phyloP scores from a whole-genome alignment of 23 tunicate species.

The Trididemnum miniatum region DNA sequence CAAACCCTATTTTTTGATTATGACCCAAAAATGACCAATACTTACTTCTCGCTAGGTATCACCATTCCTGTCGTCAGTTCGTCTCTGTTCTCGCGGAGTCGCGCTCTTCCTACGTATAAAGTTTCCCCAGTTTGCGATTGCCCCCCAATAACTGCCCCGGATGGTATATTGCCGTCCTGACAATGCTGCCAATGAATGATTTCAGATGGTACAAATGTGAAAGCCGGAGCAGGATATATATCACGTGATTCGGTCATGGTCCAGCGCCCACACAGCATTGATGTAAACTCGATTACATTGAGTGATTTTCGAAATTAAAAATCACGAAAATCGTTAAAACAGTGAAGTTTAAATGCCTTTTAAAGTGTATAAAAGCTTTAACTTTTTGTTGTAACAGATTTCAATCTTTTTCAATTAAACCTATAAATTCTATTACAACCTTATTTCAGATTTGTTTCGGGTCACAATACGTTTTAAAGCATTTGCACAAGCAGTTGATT shows the following conservation, averaged over 20 bases:
- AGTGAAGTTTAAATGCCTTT: no score
- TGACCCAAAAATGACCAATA: not conserved
- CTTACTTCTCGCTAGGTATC: slow-evolving; percentile 66
- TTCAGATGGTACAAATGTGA: slow-evolving; percentile 34
- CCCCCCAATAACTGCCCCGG: slow-evolving; percentile 75
- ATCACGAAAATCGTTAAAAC: no score
- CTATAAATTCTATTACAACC: no score
- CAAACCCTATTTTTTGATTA: no score
- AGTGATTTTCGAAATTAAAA: no score
- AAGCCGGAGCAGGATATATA: not conserved
- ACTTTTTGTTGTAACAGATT: no score
- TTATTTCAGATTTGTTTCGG: no score
- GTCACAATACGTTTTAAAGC: no score
- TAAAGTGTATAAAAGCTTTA: no score
- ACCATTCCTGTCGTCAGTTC: slow-evolving; percentile 77
- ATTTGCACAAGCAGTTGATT: no score
- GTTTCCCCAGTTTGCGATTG: slow-evolving; percentile 35
- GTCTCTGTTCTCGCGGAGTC: slow-evolving; percentile 63
- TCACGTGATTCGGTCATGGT: slow-evolving; percentile 38
- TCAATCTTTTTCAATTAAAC: no score
- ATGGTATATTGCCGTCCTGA: slow-evolving; percentile 51
- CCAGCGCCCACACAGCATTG: slow-evolving; percentile 33
- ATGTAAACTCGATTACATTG: no score
- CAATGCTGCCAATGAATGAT: slow-evolving; percentile 57
- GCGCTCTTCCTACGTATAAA: slow-evolving; percentile 68